Conservation (phyloP, 2,888 invertebrate genomes). For the Perdita meconis region DNA sequence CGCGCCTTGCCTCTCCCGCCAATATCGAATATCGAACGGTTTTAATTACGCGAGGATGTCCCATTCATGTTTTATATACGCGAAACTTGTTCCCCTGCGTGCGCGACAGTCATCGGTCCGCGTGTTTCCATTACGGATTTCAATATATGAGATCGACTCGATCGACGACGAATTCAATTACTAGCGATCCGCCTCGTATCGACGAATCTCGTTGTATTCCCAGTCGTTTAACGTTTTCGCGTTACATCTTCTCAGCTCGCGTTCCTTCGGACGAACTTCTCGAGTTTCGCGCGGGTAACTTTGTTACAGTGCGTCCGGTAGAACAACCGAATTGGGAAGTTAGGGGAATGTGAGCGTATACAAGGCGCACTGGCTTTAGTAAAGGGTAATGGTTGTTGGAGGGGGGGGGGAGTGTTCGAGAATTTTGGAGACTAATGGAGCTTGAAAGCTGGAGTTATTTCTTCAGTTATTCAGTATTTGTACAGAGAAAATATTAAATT, state of each 20-base stretch:
- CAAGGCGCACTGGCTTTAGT: neutral
- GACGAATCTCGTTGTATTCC: constrained; percentile 23
- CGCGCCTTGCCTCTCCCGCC: too few relatives aligned
- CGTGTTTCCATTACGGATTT: constrained; percentile 26
- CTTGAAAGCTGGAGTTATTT: neutral
- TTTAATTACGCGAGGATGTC: constrained; percentile 24
- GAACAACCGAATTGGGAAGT: constrained; percentile 15
- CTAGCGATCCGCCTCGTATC: constrained; percentile 33
- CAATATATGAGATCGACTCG: constrained; percentile 23
- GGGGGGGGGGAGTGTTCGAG: neutral
- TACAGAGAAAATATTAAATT: too few relatives aligned
- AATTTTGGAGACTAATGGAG: neutral
- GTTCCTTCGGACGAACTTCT: neutral
- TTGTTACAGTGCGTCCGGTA: neutral
- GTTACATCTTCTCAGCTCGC: constrained; percentile 1
- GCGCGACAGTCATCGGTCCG: neutral
- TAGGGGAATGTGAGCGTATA: neutral
- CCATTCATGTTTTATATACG: constrained; percentile 10
- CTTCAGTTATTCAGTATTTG: too few relatives aligned
- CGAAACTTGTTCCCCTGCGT: neutral
- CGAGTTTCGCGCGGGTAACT: neutral
- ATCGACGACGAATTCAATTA: constrained; percentile 49
- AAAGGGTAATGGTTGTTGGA: neutral
- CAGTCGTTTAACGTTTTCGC: neutral
- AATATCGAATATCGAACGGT: constrained; percentile 1